Conservation (phyloP, 2,113 vertebrate species). For the Puma concolor region DNA sequence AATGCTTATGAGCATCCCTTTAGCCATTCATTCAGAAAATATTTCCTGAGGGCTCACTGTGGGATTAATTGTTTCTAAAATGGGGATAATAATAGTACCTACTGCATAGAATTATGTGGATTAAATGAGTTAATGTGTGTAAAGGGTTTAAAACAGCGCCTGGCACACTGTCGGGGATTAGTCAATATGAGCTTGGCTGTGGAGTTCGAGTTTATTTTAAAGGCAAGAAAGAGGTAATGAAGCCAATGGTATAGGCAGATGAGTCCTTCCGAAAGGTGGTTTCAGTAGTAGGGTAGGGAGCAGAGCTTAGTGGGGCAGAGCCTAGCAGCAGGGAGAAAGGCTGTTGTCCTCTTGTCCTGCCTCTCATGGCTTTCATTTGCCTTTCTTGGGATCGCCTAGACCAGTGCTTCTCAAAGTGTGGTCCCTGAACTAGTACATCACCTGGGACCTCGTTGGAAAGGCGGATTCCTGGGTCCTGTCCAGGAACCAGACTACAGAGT, state of each 20-base stretch:
- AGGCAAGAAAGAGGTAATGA: neutral
- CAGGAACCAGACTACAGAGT: neutral
- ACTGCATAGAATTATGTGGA: slow-evolving; percentile 38
- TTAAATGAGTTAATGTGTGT: slow-evolving; percentile 55
- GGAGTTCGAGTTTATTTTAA: neutral
- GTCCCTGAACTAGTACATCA: neutral
- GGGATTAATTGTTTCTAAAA: slow-evolving; percentile 61
- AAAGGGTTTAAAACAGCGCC: slow-evolving; percentile 15
- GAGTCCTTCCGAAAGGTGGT: neutral
- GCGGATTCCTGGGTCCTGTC: neutral
- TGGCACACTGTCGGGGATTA: slow-evolving; percentile 3
- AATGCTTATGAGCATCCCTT: slow-evolving; percentile 28
- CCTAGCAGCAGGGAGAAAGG: neutral
- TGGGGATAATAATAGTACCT: slow-evolving; percentile 45
- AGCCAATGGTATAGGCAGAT: neutral
- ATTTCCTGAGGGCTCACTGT: slow-evolving; percentile 59
- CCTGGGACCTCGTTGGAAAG: neutral
- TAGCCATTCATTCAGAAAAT: slow-evolving; percentile 68
- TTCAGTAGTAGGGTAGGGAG: neutral
- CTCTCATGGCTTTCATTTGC: neutral
- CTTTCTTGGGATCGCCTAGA: neutral
- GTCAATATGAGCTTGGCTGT: neutral
- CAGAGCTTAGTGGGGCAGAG: neutral
- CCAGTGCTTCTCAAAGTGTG: neutral
- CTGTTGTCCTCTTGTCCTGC: neutral